Percentiles rank a stretch among this genome's conserved stretches.
Conservation (phyloP, 2,888 invertebrate genomes). For the Mimumesa dahlbomi region DNA sequence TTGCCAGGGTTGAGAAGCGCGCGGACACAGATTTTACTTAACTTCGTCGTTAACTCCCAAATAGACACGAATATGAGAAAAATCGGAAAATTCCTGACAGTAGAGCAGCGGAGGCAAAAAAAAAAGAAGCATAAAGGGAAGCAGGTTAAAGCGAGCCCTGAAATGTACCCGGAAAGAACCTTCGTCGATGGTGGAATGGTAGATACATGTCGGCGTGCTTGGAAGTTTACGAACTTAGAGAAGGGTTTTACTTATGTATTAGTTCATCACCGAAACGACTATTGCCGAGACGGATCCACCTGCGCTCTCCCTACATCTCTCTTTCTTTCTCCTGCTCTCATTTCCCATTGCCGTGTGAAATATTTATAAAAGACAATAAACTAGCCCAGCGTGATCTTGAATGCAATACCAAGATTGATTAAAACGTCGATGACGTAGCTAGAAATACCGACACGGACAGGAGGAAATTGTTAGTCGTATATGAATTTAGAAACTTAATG, state of each 20-base stretch:
- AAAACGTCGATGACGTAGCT: not conserved
- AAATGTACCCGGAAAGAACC: constrained; percentile 4
- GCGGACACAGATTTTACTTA: too few species aligned
- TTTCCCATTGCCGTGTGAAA: constrained; percentile 54
- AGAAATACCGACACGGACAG: too few species aligned
- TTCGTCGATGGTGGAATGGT: constrained; percentile 11
- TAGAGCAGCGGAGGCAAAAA: too few species aligned
- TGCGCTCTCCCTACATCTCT: constrained; percentile 58
- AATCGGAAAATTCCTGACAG: too few species aligned
- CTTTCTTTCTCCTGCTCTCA: constrained; percentile 5
- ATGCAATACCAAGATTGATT: constrained; percentile 13
- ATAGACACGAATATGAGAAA: too few species aligned
- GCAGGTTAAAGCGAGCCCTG: constrained; percentile 3
- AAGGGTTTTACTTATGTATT: constrained; percentile 74
- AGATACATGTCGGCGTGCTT: constrained; percentile 24
- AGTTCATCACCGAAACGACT: constrained; percentile 73
- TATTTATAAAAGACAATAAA: constrained; percentile 68
- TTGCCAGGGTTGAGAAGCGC: too few species aligned
- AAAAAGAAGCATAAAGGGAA: not conserved
- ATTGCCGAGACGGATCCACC: constrained; percentile 66
- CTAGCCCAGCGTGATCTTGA: not conserved
- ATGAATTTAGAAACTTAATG: too few species aligned
- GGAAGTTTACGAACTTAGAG: constrained; percentile 63
- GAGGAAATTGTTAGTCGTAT: too few species aligned
- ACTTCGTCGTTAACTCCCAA: too few species aligned